Evolutionary conservation across 1,140 invertebrate genomes (phyloP).

Genomic region (Trissolcus basalis): DNA sequence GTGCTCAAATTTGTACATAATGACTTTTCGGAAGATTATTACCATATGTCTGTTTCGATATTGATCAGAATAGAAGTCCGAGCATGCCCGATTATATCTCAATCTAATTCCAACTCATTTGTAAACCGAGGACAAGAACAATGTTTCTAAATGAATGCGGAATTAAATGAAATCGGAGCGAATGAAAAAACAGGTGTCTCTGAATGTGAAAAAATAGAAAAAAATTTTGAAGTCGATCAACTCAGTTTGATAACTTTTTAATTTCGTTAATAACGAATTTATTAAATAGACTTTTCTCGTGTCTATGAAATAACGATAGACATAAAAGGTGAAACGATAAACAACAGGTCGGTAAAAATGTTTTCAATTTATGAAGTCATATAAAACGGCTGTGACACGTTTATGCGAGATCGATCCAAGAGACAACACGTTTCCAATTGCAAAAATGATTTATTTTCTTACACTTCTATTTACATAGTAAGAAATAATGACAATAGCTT

Average conservation of each 20-base stretch:
- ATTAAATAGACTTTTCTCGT: too few species aligned
- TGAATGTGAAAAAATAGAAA: too few species aligned
- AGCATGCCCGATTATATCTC: conserved; percentile 23
- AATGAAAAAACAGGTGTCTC: too few species aligned
- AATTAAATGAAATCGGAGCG: too few species aligned
- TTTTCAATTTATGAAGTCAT: background rate
- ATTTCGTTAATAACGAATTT: too few species aligned
- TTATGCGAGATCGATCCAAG: background rate
- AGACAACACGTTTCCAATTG: background rate
- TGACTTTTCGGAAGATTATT: conserved; percentile 23
- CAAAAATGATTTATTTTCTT: background rate
- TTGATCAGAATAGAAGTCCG: conserved; percentile 6
- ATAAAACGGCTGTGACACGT: background rate
- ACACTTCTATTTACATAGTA: background rate
- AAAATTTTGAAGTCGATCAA: too few species aligned
- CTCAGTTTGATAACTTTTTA: too few species aligned
- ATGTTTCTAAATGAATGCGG: too few species aligned
- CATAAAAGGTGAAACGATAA: too few species aligned
- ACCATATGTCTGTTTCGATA: conserved; percentile 9
- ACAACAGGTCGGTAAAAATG: too few species aligned
- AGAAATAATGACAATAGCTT: conserved; percentile 4
- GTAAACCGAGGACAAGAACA: background rate
- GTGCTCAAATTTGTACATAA: conserved; percentile 26
- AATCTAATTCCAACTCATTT: conserved; percentile 27
- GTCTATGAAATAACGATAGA: too few species aligned